Percentiles rank a stretch among this genome's conserved stretches.
These are phyloP conservation scores for Corythoichthys haematopterus DNA, from an alignment of 2,113 vertebrate species.

Conservation along the genomic window DNA sequence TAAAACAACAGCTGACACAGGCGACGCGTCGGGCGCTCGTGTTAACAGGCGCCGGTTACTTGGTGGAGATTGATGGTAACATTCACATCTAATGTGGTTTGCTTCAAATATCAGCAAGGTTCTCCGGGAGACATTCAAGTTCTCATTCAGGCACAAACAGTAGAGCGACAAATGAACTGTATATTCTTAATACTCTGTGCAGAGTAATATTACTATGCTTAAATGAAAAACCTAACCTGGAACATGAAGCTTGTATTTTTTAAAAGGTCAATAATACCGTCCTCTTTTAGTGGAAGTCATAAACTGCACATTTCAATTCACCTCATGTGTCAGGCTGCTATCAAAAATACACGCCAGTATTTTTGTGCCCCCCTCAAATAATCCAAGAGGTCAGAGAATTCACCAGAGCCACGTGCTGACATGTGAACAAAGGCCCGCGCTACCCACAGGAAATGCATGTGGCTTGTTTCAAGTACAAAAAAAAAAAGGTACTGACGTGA, in stretches of 20 bases:
- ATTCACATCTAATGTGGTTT: not conserved
- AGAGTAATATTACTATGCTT: not conserved
- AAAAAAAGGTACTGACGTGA: slow-evolving; percentile 35
- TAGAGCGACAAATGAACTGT: too few relatives aligned
- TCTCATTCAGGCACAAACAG: not conserved
- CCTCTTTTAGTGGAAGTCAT: slow-evolving; percentile 3
- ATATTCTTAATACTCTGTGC: too few relatives aligned
- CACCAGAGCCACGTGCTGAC: slow-evolving; percentile 46
- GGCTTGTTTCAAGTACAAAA: slow-evolving; percentile 34
- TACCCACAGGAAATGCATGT: slow-evolving; percentile 42
- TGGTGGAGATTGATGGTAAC: not conserved
- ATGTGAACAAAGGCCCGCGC: slow-evolving; percentile 48
- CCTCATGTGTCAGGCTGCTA: slow-evolving; percentile 22
- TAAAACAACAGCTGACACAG: slow-evolving; percentile 5
- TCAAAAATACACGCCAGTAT: slow-evolving; percentile 11
- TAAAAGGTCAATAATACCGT: not conserved
- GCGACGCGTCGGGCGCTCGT: slow-evolving; percentile 14
- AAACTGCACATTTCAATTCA: slow-evolving; percentile 24
- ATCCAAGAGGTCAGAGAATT: slow-evolving; percentile 39
- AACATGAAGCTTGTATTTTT: not conserved
- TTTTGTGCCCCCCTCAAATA: slow-evolving; percentile 39
- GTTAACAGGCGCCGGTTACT: not conserved
- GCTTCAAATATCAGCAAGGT: not conserved
- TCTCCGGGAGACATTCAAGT: not conserved
- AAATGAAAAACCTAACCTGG: not conserved